phyloP scores from a whole-genome alignment of 2,888 invertebrate genomes.

The Drosophila lutescens region DNA sequence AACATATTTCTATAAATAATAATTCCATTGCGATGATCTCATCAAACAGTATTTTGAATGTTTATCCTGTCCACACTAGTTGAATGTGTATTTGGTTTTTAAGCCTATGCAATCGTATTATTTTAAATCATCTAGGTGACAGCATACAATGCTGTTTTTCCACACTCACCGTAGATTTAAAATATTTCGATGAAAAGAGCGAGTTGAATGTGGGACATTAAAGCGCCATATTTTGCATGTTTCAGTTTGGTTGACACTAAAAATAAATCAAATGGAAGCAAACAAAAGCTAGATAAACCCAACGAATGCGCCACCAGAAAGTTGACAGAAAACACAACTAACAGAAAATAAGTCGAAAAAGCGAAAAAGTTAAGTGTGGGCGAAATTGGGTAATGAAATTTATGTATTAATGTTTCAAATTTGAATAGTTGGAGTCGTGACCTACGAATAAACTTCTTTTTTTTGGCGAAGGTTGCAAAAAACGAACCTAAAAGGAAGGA shows the following conservation, averaged over 20 bases:
- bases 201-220: conserved; percentile 21
- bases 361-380: background rate
- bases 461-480: conserved; percentile 29
- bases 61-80: background rate
- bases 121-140: conserved; percentile 24
- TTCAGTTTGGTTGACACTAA: conserved; percentile 57
- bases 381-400: conserved; percentile 15
- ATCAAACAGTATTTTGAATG: background rate
- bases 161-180: background rate
- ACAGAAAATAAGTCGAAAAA: background rate
- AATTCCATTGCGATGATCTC: background rate
- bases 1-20: background rate
- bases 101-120: conserved; percentile 24
- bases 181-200: background rate
- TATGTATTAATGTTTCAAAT: conserved; percentile 34
- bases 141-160: conserved; percentile 8
- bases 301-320: conserved; percentile 24
- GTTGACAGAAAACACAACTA: conserved; percentile 29
- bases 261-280: conserved; percentile 63
- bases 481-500: background rate
- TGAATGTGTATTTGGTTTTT: conserved; percentile 9
- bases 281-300: conserved; percentile 34
- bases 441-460: conserved; percentile 12
- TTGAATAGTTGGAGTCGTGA: conserved; percentile 25
- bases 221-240: conserved; percentile 57